Evolutionary conservation across 2,888 invertebrate species (phyloP).

Genomic region (Elmis aenea): DNA sequence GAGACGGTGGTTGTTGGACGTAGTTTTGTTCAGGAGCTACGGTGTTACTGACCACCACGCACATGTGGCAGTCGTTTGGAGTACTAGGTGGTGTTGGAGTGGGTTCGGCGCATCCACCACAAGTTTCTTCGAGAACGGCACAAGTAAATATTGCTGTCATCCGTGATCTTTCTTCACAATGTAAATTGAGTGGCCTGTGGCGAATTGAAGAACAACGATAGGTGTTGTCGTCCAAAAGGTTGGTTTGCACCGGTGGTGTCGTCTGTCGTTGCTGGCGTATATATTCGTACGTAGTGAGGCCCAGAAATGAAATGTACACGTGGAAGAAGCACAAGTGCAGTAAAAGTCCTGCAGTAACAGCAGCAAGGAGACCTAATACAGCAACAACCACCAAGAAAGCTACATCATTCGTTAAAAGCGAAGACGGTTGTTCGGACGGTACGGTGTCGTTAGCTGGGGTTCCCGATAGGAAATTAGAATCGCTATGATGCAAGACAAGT

Average conservation of each 20-base stretch:
- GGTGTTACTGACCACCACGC: constrained; percentile 32
- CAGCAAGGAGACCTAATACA: constrained; percentile 64
- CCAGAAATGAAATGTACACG: constrained; percentile 77
- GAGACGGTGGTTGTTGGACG: constrained; percentile 18
- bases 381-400: constrained; percentile 57
- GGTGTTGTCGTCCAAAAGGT: constrained; percentile 18
- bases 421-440: constrained; percentile 24
- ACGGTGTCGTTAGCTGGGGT: constrained; percentile 37
- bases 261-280: constrained; percentile 56
- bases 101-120: constrained; percentile 42
- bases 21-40: constrained; percentile 32
- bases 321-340: constrained; percentile 85
- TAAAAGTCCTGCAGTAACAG: constrained; percentile 70
- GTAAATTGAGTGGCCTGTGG: constrained; percentile 41
- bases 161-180: constrained; percentile 43
- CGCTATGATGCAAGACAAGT: constrained; percentile 59
- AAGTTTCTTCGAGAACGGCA: constrained; percentile 51
- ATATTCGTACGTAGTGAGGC: constrained; percentile 87
- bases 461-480: constrained; percentile 52
- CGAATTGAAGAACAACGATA: constrained; percentile 15
- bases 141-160: constrained; percentile 45
- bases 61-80: constrained; percentile 43
- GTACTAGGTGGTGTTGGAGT: constrained; percentile 47
- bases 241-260: constrained; percentile 20
- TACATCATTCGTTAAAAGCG: constrained; percentile 51